Base-by-base conservation (phyloP, 2,888 invertebrate species). In the Schizaphis graminum region DNA sequence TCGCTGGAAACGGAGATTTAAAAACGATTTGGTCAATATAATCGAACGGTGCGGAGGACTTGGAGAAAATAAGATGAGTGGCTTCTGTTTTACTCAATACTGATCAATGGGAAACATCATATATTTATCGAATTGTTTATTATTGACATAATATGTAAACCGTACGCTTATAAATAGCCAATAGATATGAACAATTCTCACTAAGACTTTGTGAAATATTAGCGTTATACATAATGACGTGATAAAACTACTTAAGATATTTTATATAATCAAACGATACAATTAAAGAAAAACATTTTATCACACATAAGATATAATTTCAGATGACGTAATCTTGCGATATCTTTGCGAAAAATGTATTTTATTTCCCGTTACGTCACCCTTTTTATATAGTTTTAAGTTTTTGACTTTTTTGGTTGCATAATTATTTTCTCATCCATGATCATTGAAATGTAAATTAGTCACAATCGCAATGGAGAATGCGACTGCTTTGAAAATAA, bases 351-450 rank as follows among this genome's bases (percentile, higher is more conserved):
- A 41, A 89, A 84, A 84, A 89, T 89, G 5, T 77, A 10, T 89
- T 89, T 47, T 44, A 89, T 93, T 93, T 93, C 53, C 84, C 89
- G 44, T 93, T 93, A 93, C 67, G 47, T 67, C 41, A 21, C n/a
- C 24, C 41, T 3, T n/a, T 4, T 26, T 3, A 11, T 41, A 47
- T n/a, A 41, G 53, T 85, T 41, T 49, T 86, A 35, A 57, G 47
- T 92, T 92, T 41, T 49, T 86, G 35, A 47, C 47, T 92, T 92
- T 61, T 87, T 89, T 16, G 84, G 28, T 88, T 67, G 49, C 47
- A 88, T 87, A 87, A 92, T 93, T 85, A 90, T 94, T 90, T 94
- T 90, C 90, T 90, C 90, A 86, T 94, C 85, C 61, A 41, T 10
- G 57, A 94, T 93, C 8, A 28, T 53, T 41, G 84, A 61, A 53